Conservation (phyloP, 2,888 invertebrate species). For the Ceraclea dissimilis region DNA sequence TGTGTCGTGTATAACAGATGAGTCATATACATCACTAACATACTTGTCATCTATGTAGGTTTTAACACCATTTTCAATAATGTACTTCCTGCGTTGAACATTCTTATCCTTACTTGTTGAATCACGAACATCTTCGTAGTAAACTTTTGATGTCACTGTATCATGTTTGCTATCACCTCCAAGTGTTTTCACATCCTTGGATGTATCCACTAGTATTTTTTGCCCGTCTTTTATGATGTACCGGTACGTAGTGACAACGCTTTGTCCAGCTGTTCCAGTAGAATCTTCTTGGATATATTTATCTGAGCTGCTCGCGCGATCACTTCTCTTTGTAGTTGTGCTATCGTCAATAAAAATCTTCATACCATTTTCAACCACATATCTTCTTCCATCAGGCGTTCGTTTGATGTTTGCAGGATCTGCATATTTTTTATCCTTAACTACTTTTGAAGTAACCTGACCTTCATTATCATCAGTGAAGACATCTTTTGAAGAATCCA, state of each 20-base stretch:
- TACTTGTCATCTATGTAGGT: conserved; percentile 3
- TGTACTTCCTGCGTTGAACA: conserved; percentile 10
- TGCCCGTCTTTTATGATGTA: conserved; percentile 2
- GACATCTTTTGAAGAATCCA: conserved; percentile 9
- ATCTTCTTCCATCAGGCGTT: conserved; percentile 2
- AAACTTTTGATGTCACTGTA: conserved; percentile 8
- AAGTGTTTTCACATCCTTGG: not conserved
- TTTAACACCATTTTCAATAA: conserved; percentile 22
- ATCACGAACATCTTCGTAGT: conserved; percentile 8
- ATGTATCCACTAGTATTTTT: not conserved
- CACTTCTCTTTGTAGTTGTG: not conserved
- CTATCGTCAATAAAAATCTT: conserved; percentile 12
- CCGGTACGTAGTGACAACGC: not conserved
- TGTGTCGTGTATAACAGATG: not conserved
- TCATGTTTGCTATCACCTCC: not conserved
- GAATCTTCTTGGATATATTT: not conserved
- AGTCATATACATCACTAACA: not conserved
- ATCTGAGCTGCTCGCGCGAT: not conserved
- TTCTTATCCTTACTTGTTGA: not conserved
- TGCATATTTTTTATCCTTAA: not conserved
- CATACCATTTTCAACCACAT: conserved; percentile 20
- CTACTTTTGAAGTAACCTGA: not conserved
- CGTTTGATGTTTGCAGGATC: conserved; percentile 3
- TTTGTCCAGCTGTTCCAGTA: not conserved
- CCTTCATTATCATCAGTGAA: not conserved